These are phyloP conservation scores for Idaea straminata DNA, from an alignment of 2,888 invertebrate species.

Conservation along the genomic window DNA sequence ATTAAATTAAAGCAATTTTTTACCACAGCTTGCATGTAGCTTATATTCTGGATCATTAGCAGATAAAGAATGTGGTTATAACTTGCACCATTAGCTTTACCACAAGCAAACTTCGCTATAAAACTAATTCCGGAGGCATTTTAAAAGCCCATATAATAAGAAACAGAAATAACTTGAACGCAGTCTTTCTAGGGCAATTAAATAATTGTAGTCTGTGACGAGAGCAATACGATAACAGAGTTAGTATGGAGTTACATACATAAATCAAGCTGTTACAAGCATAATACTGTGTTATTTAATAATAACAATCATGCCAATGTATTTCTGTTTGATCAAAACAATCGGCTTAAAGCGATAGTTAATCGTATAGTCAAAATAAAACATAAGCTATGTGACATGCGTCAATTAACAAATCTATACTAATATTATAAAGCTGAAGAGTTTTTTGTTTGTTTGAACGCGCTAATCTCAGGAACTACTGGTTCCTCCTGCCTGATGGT, in stretches of 20 bases:
- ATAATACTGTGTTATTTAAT: not conserved
- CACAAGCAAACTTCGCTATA: not conserved
- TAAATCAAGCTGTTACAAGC: not conserved
- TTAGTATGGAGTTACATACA: not conserved
- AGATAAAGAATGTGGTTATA: not conserved
- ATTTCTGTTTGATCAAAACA: not conserved
- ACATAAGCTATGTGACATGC: too few relatives aligned
- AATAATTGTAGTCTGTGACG: not conserved
- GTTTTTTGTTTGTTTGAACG: too few relatives aligned
- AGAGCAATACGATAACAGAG: not conserved
- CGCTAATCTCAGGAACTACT: too few relatives aligned
- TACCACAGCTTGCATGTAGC: not conserved
- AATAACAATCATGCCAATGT: not conserved
- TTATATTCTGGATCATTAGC: not conserved
- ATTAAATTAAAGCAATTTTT: not conserved
- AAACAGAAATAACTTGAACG: not conserved
- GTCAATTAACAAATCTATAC: too few relatives aligned
- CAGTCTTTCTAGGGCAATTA: not conserved
- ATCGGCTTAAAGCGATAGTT: not conserved
- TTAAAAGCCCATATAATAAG: constrained; percentile 1
- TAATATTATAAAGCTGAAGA: too few relatives aligned
- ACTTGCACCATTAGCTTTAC: not conserved
- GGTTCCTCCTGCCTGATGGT: too few relatives aligned
- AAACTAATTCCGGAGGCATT: not conserved
- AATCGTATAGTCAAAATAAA: too few relatives aligned